Evolutionary conservation across 2,113 vertebrate genomes (phyloP), one percentile per base, ranked within the genome.

Genomic region (Vanacampus margaritifer): DNA sequence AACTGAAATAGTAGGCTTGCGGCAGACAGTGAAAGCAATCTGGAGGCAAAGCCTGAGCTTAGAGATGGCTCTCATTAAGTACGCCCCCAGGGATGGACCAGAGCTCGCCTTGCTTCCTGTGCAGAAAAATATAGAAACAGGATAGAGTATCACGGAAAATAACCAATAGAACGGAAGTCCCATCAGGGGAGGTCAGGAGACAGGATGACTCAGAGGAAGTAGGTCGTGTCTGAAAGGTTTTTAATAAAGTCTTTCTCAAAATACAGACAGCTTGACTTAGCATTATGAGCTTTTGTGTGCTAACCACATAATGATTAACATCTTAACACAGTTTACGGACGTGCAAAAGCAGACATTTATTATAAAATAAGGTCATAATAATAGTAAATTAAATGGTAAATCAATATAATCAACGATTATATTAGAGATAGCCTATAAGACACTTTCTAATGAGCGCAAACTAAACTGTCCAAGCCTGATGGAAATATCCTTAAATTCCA

Each of bases 141-240:
- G 86, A 89, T 76, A 74, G 75, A 56, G 76, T 83, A 79, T 88
- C 83, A 86, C 48, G 83, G 86, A 89, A 89, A 90, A 88, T 74
- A 80, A 74, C 74, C 80, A 84, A 85, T 60, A 73, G 65, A 75
- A 43, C 69, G 72, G 78, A 82, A 73, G 69, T 84, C 61, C 60
- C 79, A 65, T 83, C 73, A 65, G 64, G 21, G 11, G 13, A 59
- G 80, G 83, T 79, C 77, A 81, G 59, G 21, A 78, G 74, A 86
- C 74, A 73, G 53, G 51, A 76, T 69, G 57, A 77, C 73, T 61
- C 56, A n/a, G 35, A 50, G 67, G 67, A 80, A 69, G 46, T 26
- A 65, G 65, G 69, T 72, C 66, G 63, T 69, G 46, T 26, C 53
- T 19, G 74, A 65, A 53, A 35, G 62, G 12, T 12, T 53, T 53